Evolutionary conservation across 2,113 vertebrate genomes (phyloP).

Genomic region (Clarias batrachus): DNA sequence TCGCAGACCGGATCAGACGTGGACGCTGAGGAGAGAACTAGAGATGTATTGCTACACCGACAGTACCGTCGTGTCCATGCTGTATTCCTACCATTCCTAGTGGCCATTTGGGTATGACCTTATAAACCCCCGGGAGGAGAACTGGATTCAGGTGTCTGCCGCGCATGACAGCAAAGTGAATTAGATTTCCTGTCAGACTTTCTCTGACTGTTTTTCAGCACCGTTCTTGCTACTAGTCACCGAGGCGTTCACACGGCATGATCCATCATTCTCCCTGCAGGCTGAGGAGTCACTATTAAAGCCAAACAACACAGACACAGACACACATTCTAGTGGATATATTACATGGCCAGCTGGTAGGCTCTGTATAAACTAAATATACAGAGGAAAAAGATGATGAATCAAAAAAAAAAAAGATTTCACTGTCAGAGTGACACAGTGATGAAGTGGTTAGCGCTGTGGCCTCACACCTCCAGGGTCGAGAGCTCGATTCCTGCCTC

Average conservation of each 20-base stretch:
- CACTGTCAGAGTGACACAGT: no score
- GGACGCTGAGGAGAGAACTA: background rate
- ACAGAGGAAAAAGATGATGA: background rate
- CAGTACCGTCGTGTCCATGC: background rate
- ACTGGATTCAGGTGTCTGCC: background rate
- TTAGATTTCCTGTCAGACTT: background rate
- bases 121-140: background rate
- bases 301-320: background rate
- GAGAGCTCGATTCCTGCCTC: no score
- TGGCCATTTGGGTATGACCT: background rate
- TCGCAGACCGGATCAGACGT: background rate
- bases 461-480: no score
- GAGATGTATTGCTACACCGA: background rate
- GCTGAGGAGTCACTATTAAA: background rate
- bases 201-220: background rate
- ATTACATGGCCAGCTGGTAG: background rate
- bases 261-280: background rate
- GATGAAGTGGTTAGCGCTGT: no score
- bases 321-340: background rate
- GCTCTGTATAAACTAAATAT: background rate
- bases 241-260: background rate
- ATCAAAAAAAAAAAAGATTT: no score
- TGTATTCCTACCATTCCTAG: background rate
- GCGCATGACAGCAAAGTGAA: background rate
- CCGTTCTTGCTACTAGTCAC: background rate